phyloP scores from a whole-genome alignment of 2,888 invertebrate species.

The Villa cingulata region DNA sequence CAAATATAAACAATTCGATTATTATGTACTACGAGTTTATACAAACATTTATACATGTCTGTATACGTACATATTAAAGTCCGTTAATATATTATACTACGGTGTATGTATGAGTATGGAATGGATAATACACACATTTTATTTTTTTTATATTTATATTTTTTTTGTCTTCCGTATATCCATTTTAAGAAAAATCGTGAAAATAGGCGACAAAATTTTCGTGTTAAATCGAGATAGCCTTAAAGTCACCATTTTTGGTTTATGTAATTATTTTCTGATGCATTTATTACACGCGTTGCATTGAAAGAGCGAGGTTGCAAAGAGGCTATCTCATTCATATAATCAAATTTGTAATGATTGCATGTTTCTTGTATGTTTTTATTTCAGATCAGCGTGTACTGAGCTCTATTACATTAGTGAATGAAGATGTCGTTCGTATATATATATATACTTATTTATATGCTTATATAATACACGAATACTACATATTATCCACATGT shows the following conservation, averaged over 20 bases:
- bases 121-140: no score
- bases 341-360: slow-evolving; percentile 15
- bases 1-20: no score
- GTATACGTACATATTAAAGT: no score
- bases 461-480: neutral
- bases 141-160: no score
- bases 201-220: slow-evolving; percentile 4
- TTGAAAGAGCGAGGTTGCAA: neutral
- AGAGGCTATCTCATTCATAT: slow-evolving; percentile 9
- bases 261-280: slow-evolving; percentile 15
- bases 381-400: slow-evolving; percentile 4
- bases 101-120: no score
- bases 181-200: slow-evolving; percentile 6
- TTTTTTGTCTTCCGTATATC: no score
- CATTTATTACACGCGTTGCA: slow-evolving; percentile 14
- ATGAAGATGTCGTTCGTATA: no score
- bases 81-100: no score
- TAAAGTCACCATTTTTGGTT: slow-evolving; percentile 12
- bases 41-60: no score
- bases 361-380: slow-evolving; percentile 12
- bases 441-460: neutral
- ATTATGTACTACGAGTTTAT: no score
- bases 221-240: slow-evolving; percentile 9
- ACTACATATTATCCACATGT: no score
- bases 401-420: no score